phyloP scores from a whole-genome alignment of 2,797 vertebrate species.

The Rhincodon typus region DNA sequence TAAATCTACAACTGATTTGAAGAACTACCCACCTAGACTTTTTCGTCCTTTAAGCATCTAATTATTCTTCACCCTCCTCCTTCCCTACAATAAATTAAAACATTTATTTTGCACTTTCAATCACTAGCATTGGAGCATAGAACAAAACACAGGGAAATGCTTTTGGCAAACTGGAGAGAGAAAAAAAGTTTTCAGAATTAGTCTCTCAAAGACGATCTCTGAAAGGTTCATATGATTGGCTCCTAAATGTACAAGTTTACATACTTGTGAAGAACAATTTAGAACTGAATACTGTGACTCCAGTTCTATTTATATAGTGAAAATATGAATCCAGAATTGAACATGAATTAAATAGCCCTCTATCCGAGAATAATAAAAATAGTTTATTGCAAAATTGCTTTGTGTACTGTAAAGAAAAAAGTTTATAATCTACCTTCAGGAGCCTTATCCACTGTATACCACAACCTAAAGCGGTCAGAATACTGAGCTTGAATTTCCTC shows the following conservation, averaged over 20 bases:
- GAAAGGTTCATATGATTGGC: not conserved
- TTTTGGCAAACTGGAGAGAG: not conserved
- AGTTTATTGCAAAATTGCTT: not conserved
- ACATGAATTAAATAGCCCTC: not conserved
- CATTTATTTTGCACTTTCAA: not conserved
- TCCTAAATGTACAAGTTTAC: not conserved
- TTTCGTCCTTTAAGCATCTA: not conserved
- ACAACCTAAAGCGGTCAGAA: conserved; percentile 51
- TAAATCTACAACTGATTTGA: not conserved
- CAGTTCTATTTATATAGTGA: not conserved
- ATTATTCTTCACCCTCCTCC: not conserved
- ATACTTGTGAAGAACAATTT: not conserved
- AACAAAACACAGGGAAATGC: not conserved
- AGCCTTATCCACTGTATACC: conserved; percentile 53
- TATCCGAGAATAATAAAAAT: not conserved
- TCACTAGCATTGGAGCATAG: not conserved
- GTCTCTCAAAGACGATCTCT: not conserved
- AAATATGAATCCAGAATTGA: not conserved
- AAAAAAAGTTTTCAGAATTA: not conserved
- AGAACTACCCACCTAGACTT: not conserved
- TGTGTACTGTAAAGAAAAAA: not conserved
- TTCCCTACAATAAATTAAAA: not conserved
- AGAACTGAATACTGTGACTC: not conserved
- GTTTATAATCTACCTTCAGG: conserved; percentile 45
- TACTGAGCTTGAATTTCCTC: conserved; percentile 49